Percentiles rank a stretch among this genome's conserved stretches.
phyloP scores from a whole-genome alignment of 2,888 invertebrate genomes.

The Spialia ferax region DNA sequence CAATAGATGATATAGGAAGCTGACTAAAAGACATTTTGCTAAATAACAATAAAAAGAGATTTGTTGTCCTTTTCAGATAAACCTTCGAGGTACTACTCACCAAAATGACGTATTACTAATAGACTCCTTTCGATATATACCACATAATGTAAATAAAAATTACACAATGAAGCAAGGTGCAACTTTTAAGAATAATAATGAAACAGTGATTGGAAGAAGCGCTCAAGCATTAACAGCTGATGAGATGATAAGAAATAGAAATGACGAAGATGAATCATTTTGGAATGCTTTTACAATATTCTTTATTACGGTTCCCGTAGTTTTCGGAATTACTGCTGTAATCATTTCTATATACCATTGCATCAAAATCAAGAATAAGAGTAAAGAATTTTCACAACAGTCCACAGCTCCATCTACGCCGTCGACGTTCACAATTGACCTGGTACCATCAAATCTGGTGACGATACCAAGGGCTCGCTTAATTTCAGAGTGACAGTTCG shows the following conservation, averaged over 20 bases:
- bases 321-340: neutral
- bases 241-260: neutral
- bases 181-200: neutral
- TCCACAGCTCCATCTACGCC: no score
- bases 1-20: no score
- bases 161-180: neutral
- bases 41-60: no score
- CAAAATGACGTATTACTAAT: neutral
- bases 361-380: neutral
- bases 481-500: no score
- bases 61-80: slow-evolving; percentile 1
- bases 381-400: no score
- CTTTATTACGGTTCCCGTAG: neutral
- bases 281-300: neutral
- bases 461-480: no score
- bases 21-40: no score
- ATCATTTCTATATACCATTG: neutral
- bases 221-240: neutral
- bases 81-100: neutral
- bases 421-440: no score
- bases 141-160: neutral
- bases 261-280: neutral
- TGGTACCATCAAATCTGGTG: no score
- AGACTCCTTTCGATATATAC: neutral
- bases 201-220: neutral